Conservation (phyloP, 2,797 vertebrate genomes). For the Tapera naevia region DNA sequence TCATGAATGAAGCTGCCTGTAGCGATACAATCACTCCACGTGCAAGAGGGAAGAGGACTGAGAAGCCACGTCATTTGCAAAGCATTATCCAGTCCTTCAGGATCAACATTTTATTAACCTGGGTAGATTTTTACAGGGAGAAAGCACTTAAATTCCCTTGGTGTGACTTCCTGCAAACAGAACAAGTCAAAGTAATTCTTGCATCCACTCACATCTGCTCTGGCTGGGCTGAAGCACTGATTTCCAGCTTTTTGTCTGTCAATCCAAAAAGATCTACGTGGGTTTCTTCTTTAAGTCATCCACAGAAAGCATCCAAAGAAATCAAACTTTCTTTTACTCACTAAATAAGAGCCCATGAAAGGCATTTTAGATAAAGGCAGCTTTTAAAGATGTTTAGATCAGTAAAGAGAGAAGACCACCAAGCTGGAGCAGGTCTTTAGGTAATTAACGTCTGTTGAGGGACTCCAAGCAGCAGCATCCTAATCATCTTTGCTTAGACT, state of each 20-base stretch:
- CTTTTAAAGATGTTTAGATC: not conserved
- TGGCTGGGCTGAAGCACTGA: not conserved
- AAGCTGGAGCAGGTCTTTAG: not conserved
- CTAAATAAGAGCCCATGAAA: not conserved
- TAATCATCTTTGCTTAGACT: not conserved
- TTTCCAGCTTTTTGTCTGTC: not conserved
- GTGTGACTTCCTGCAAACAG: not conserved
- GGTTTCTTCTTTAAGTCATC: not conserved
- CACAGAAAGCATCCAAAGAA: not conserved
- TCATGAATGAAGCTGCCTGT: not conserved
- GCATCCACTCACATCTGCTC: not conserved
- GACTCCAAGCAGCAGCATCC: not conserved
- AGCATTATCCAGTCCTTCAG: not conserved
- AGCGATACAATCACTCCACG: not conserved
- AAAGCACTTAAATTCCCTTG: constrained; percentile 3
- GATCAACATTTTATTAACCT: not conserved
- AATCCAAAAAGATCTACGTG: not conserved
- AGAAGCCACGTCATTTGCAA: not conserved
- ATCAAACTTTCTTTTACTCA: not conserved
- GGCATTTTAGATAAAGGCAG: not conserved
- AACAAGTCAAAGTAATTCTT: not conserved
- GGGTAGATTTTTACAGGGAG: not conserved
- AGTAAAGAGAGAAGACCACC: not conserved
- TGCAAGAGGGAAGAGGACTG: not conserved
- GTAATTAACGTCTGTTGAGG: not conserved